These are phyloP conservation scores for Calephelis virginiensis DNA, from an alignment of 1,140 invertebrate genomes.

Conservation along the genomic window DNA sequence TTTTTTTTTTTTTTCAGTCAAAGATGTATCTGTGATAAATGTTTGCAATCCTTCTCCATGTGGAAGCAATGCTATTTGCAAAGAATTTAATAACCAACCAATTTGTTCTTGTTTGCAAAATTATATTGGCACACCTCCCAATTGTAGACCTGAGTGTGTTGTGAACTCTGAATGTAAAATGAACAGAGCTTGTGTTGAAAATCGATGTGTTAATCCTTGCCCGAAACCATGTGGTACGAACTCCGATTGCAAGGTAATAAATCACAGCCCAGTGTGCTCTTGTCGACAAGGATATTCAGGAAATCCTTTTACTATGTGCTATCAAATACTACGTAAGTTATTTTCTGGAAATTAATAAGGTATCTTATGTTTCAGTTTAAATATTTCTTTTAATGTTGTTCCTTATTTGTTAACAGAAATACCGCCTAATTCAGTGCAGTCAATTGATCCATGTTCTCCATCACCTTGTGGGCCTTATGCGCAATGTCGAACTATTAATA, in stretches of 20 bases:
- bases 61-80: slow-evolving; percentile 61
- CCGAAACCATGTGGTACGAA: slow-evolving; percentile 78
- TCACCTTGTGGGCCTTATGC: slow-evolving; percentile 90
- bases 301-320: slow-evolving; percentile 80
- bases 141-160: slow-evolving; percentile 81
- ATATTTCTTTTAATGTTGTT: slow-evolving; percentile 22
- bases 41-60: slow-evolving; percentile 79
- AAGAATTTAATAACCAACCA: slow-evolving; percentile 71
- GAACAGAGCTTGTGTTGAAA: slow-evolving; percentile 81
- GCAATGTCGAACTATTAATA: slow-evolving; percentile 81
- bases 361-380: background rate
- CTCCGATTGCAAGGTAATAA: slow-evolving; percentile 78
- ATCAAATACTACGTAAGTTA: slow-evolving; percentile 80
- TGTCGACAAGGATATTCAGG: slow-evolving; percentile 80
- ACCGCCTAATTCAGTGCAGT: slow-evolving; percentile 44
- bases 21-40: slow-evolving; percentile 50
- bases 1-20: background rate
- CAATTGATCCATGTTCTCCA: slow-evolving; percentile 85
- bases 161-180: slow-evolving; percentile 82
- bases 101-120: slow-evolving; percentile 81
- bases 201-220: slow-evolving; percentile 82
- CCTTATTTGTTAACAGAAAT: slow-evolving; percentile 45
- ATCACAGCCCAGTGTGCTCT: slow-evolving; percentile 81
- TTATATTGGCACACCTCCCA: slow-evolving; percentile 80
- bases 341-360: background rate